Conservation (phyloP, 2,797 vertebrate species). For the Ispidina lecontei region DNA sequence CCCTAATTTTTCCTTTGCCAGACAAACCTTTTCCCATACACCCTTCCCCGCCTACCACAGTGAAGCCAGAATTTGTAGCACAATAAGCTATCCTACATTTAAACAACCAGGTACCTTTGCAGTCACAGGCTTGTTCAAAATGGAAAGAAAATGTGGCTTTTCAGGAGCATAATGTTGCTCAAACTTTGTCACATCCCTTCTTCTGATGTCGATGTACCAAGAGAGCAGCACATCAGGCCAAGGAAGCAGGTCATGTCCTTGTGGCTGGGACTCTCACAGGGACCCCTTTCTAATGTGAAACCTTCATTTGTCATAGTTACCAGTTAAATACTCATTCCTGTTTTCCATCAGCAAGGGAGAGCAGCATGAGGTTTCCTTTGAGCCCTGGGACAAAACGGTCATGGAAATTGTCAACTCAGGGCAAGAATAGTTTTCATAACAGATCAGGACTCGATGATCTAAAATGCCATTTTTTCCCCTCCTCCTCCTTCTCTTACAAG, state of each 20-base stretch:
- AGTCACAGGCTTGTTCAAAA: neutral
- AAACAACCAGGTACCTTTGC: neutral
- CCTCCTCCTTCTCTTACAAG: neutral
- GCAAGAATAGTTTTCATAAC: slow-evolving; percentile 30
- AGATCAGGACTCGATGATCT: neutral
- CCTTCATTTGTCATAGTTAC: slow-evolving; percentile 43
- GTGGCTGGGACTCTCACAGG: neutral
- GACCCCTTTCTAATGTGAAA: neutral
- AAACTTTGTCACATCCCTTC: neutral
- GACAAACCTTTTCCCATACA: neutral
- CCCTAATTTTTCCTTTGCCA: slow-evolving; percentile 17
- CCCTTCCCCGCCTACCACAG: neutral
- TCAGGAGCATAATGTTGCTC: neutral
- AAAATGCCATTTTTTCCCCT: neutral
- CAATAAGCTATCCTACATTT: neutral
- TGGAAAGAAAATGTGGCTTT: neutral
- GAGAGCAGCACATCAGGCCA: neutral
- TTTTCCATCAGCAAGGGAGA: slow-evolving; percentile 58
- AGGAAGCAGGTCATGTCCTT: neutral
- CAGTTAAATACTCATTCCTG: slow-evolving; percentile 65
- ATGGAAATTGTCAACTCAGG: slow-evolving; percentile 46
- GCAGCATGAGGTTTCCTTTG: slow-evolving; percentile 43
- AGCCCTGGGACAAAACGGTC: slow-evolving; percentile 29
- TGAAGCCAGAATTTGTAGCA: neutral
- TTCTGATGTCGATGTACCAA: rapidly evolving